phyloP scores from a whole-genome alignment of 1,140 invertebrate species.

The Ceratitis capitata region DNA sequence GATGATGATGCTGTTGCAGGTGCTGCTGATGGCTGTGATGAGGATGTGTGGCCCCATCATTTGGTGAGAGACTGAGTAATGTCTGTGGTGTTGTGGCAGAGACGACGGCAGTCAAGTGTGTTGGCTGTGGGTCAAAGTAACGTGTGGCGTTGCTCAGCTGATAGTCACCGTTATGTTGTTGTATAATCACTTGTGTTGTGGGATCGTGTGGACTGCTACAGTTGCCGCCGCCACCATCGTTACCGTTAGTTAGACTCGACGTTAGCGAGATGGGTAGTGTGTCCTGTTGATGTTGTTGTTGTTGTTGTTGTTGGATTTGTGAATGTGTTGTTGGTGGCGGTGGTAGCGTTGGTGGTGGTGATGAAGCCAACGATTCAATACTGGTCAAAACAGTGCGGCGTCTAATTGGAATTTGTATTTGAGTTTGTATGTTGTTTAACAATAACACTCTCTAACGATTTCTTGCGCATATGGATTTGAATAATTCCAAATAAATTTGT shows the following conservation, averaged over 20 bases:
- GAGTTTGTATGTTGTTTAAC: background rate
- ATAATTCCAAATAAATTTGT: background rate
- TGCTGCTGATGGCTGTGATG: constrained; percentile 41
- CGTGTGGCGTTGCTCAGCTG: constrained; percentile 40
- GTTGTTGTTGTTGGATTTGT: background rate
- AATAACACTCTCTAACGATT: background rate
- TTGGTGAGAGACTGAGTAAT: constrained; percentile 41
- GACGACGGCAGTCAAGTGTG: constrained; percentile 43
- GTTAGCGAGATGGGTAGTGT: constrained; percentile 29
- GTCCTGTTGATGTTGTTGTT: constrained; percentile 26
- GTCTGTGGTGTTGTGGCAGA: constrained; percentile 40
- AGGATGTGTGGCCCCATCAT: constrained; percentile 27
- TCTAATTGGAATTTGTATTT: constrained; percentile 26
- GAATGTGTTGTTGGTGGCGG: constrained; percentile 33
- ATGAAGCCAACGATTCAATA: constrained; percentile 40
- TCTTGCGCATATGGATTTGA: background rate
- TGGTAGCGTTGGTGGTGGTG: constrained; percentile 39
- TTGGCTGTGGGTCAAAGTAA: constrained; percentile 43
- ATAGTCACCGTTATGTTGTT: constrained; percentile 44
- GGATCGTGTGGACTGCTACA: constrained; percentile 35
- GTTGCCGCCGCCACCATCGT: background rate
- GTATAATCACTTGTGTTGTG: constrained; percentile 43
- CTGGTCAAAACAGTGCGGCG: constrained; percentile 44
- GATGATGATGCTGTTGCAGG: constrained; percentile 38
- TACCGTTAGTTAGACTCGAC: constrained; percentile 23